Percentiles rank a stretch among this genome's conserved stretches.
These are phyloP conservation scores for Amphiprion percula DNA, from an alignment of 2,113 vertebrate species.

Conservation along the genomic window DNA sequence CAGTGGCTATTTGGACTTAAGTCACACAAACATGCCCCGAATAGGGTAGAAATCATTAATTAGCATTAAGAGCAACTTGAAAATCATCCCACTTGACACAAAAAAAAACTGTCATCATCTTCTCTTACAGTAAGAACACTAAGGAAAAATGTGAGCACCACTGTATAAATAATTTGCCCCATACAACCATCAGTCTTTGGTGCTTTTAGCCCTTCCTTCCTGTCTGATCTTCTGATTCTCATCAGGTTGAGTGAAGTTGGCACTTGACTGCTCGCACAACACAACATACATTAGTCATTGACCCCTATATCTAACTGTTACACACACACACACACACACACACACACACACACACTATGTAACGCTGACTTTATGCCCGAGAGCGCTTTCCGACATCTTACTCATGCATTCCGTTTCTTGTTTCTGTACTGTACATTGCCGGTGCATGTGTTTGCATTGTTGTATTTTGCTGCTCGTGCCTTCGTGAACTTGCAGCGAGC, in stretches of 20 bases:
- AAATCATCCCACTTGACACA: no score
- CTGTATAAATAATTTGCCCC: background rate
- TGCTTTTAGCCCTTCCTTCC: slow-evolving; percentile 13
- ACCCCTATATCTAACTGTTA: slow-evolving; percentile 37
- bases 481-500: no score
- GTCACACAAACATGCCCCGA: no score
- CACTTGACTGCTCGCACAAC: slow-evolving; percentile 55
- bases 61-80: no score
- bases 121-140: background rate
- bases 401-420: slow-evolving; percentile 22
- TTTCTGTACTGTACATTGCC: slow-evolving; percentile 12
- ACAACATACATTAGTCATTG: slow-evolving; percentile 56
- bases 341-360: slow-evolving; percentile 16
- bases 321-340: slow-evolving; percentile 21
- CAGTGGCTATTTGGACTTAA: no score
- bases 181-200: slow-evolving; percentile 8
- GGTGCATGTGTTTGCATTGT: background rate
- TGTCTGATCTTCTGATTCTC: slow-evolving; percentile 14
- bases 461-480: no score
- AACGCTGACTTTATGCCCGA: slow-evolving; percentile 45
- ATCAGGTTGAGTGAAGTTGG: slow-evolving; percentile 56
- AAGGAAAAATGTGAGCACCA: background rate
- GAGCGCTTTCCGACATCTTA: slow-evolving; percentile 60
- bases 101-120: background rate
- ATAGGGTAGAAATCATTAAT: no score